These are phyloP conservation scores for Cervus canadensis DNA, from an alignment of 2,113 vertebrate genomes.

Conservation along the genomic window DNA sequence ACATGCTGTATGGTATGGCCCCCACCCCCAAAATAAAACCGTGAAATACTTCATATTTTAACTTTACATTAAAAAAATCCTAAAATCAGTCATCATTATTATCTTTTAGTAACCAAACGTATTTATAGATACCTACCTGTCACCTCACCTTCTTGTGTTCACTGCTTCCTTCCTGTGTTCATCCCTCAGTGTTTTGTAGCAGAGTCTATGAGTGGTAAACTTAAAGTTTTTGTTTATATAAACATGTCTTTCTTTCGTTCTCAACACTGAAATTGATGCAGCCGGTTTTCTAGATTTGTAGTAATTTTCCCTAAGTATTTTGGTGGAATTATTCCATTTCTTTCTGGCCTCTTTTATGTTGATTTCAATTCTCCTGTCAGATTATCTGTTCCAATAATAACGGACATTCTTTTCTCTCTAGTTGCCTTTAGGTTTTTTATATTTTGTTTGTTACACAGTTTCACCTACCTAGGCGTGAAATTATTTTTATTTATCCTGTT, in stretches of 20 bases:
- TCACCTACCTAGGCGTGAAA: background rate
- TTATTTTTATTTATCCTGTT: background rate
- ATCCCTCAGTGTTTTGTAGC: background rate
- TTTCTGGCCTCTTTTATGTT: background rate
- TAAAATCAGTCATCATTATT: background rate
- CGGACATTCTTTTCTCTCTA: background rate
- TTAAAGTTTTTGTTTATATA: background rate
- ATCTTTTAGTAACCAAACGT: background rate
- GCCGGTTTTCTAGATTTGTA: background rate
- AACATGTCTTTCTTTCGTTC: background rate
- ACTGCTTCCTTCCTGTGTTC: accelerated
- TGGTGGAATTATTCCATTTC: background rate
- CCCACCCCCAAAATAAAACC: background rate
- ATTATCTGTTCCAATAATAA: background rate
- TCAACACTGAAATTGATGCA: background rate
- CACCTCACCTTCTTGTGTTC: background rate
- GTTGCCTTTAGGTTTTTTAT: background rate
- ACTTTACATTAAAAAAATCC: background rate
- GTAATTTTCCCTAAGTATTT: background rate
- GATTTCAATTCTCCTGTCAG: background rate
- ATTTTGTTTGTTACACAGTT: background rate
- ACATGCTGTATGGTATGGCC: background rate
- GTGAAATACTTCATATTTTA: background rate
- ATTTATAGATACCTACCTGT: background rate
- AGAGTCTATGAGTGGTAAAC: background rate